Percentiles rank a stretch among this genome's conserved stretches.
These are phyloP conservation scores for Corella eumyota DNA, from an alignment of 23 tunicate genomes.

Conservation along the genomic window DNA sequence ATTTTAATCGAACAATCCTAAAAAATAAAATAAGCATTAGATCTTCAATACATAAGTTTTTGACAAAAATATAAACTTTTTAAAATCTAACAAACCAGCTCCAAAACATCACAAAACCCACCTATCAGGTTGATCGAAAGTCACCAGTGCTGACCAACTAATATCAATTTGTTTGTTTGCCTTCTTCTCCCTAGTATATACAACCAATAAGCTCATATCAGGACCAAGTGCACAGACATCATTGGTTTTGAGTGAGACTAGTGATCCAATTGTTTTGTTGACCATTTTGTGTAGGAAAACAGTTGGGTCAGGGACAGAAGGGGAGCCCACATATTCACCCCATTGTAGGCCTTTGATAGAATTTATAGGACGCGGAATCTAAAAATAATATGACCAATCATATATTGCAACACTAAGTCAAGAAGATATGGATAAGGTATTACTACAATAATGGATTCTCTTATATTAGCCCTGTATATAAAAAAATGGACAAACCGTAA, in stretches of 20 bases:
- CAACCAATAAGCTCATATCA: constrained; percentile 66
- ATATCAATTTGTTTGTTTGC: constrained; percentile 40
- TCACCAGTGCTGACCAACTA: constrained; percentile 79
- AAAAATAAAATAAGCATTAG: neutral
- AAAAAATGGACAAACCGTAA: no score
- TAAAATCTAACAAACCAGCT: neutral
- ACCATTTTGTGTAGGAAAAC: constrained; percentile 45
- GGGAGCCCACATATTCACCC: constrained; percentile 89
- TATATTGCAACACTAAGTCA: no score
- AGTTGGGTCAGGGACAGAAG: constrained; percentile 58
- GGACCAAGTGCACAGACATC: constrained; percentile 88
- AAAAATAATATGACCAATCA: constrained; percentile 1
- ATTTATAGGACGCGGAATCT: constrained; percentile 66
- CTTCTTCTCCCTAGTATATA: constrained; percentile 45
- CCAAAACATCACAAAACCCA: constrained; percentile 6
- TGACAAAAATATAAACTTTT: neutral
- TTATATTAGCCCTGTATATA: no score
- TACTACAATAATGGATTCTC: no score
- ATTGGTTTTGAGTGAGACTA: constrained; percentile 63
- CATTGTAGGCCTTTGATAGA: constrained; percentile 80
- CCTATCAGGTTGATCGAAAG: constrained; percentile 90
- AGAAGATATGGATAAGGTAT: no score
- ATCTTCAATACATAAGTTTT: neutral
- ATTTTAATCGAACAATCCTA: constrained; percentile 69
- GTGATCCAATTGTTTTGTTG: constrained; percentile 35